Evolutionary conservation across 2,888 invertebrate species (phyloP), one percentile per base, ranked within the genome.

Genomic region (Drosophila phalerata): DNA sequence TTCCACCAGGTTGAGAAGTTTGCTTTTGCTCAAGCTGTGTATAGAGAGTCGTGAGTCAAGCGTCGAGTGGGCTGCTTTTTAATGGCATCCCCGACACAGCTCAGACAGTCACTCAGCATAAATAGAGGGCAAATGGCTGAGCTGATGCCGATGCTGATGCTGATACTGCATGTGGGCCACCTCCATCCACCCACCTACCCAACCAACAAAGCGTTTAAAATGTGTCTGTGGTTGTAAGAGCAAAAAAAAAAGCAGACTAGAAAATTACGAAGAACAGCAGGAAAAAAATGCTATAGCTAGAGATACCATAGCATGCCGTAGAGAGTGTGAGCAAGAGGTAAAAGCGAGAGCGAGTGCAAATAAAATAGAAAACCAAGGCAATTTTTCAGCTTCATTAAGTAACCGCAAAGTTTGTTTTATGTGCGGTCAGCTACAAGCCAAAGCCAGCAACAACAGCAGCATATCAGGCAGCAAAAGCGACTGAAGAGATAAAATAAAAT

Each of bases 371-470:
- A 81, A 69, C 79, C 82, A 65, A 86, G 64, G 81, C 78, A 86
- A 81, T 83, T 85, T 85, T 85, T 85, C 85, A 85, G 88, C 78
- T 87, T 82, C 82, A 85, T 85, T 85, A 87, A 85, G 80, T 76
- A 85, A 79, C 85, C 88, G 73, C 88, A 87, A 82, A 85, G 85
- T 85, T 87, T 85, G 74, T 85, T 83, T 83, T 80, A 83, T 83
- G 75, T 78, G 83, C 72, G 81, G 85, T 74, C 64, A 74, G 74
- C 65, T 63, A 67, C 68, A 76, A 77, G 65, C 66, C 62, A 78
- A 53, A 53, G 30, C 42, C 63, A 22, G n/a, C 22, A 22, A 15
- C 63, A 49, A 15, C 45, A 22, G 13, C 55, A 49, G 19, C 45
- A 47, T 40, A 42, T n/a, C 49, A 48, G 19, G 28, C 60, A 42